Conservation (phyloP, 1,140 invertebrate genomes). For the Diorhabda elongata region DNA sequence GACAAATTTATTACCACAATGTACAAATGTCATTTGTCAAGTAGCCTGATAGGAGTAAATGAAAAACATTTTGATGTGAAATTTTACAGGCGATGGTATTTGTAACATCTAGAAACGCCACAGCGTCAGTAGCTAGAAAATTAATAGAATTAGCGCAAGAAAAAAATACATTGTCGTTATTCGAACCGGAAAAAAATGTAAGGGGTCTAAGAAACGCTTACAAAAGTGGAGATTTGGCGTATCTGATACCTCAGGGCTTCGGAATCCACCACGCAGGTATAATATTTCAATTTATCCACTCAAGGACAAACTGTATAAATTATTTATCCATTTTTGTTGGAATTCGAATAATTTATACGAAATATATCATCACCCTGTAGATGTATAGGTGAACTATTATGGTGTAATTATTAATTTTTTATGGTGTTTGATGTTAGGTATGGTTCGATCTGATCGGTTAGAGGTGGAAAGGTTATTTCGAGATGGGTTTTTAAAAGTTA, state of each 20-base stretch:
- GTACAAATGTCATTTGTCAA: no score
- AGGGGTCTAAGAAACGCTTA: constrained; percentile 46
- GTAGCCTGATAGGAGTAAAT: no score
- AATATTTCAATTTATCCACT: constrained; percentile 5
- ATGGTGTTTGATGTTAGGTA: constrained; percentile 51
- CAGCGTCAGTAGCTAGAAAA: constrained; percentile 71
- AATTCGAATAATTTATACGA: not conserved
- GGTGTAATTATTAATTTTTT: no score
- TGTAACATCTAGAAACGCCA: constrained; percentile 96
- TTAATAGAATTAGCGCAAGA: constrained; percentile 49
- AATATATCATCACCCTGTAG: no score
- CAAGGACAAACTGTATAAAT: not conserved
- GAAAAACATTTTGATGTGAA: no score
- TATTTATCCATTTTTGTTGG: not conserved
- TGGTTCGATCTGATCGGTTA: constrained; percentile 76
- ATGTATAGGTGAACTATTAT: no score
- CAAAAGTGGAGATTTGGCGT: constrained; percentile 57
- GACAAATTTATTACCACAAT: no score
- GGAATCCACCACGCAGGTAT: constrained; percentile 94
- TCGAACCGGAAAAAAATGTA: constrained; percentile 60
- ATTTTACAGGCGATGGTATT: constrained; percentile 85
- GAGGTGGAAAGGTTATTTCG: constrained; percentile 83
- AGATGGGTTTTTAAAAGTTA: constrained; percentile 85
- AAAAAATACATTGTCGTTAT: constrained; percentile 65
- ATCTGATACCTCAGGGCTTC: constrained; percentile 85